Base-by-base conservation (phyloP, 2,888 invertebrate species). In the Rapana venosa region DNA sequence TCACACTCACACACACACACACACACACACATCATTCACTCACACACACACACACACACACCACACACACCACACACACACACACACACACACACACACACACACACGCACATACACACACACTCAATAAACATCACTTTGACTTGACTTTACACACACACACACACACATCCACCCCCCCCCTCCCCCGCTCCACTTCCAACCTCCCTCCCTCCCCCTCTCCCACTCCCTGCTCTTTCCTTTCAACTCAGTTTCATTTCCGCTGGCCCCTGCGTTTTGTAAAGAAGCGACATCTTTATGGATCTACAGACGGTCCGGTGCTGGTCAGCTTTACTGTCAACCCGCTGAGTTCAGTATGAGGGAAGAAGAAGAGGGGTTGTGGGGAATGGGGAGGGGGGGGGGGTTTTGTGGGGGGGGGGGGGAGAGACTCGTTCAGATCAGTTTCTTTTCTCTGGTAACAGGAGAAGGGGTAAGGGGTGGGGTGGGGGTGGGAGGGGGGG, bases 211-310 rank as follows among this genome's bases (percentile, higher is more conserved):
- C 79, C 35, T 74, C 0, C 20, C 30, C n/a, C n/a, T n/a, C 35
- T 36, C 8, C 32, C 0, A 35, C 35, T 74, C 0, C 20, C 30
- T n/a, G 11, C 66, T 56, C 13, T 56, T 30, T 30, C 30, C 58
- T 30, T 66, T 66, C 20, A 61, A 66, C 35, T 86, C 66, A 15
- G 84, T 85, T 85, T 85, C 86, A 86, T 86, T 86, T 86, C 86
- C 86, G 86, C 86, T 86, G 32, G 30, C 32, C 66, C 58, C 61
- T 13, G 13, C 86, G 22, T 35, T 86, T 86, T 86, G 66, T 86
- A 86, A 32, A 13, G 86, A 32, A 61, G 61, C 86, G 86, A 86
- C 86, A 86, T 86, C 86, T 86, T 86, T 86, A 86, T 86, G 86
- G 86, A 86, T 66, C 35, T 35, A 20, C 61, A 66, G 86, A 22